Evolutionary conservation across 2,797 vertebrate genomes (phyloP).

Genomic region (Myoxocephalus aenaeus): DNA sequence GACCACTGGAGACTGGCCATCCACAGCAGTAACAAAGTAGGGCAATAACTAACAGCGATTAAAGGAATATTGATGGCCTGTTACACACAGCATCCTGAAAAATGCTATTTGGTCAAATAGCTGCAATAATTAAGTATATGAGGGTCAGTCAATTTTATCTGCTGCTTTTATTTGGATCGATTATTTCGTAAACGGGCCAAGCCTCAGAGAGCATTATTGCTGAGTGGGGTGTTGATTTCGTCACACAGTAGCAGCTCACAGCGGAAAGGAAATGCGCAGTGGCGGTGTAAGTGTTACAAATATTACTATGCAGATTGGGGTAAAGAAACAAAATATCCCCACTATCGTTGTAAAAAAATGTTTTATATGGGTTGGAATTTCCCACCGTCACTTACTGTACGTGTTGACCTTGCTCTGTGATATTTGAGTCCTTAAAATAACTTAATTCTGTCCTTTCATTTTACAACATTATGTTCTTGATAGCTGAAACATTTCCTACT

Average conservation of each 20-base stretch:
- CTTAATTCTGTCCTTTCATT: constrained; percentile 15
- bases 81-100: constrained; percentile 90
- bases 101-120: constrained; percentile 90
- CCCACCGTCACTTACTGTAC: not conserved
- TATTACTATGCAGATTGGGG: constrained; percentile 7
- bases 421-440: not conserved
- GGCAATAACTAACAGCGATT: constrained; percentile 89
- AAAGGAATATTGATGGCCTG: constrained; percentile 90
- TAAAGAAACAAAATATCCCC: constrained; percentile 8
- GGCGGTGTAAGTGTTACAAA: constrained; percentile 17
- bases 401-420: constrained; percentile 18
- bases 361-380: constrained; percentile 10
- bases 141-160: constrained; percentile 93
- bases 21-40: constrained; percentile 85
- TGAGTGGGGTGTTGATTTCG: constrained; percentile 80
- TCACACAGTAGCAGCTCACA: constrained; percentile 49
- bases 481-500: constrained; percentile 8
- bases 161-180: constrained; percentile 92
- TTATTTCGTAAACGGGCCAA: constrained; percentile 87
- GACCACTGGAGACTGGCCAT: constrained; percentile 84
- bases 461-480: constrained; percentile 31
- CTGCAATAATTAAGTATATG: constrained; percentile 94
- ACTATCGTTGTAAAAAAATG: not conserved
- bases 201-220: constrained; percentile 87
- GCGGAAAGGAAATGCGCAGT: constrained; percentile 29